phyloP scores from a whole-genome alignment of 1,140 invertebrate species.

The Atta colombica region DNA sequence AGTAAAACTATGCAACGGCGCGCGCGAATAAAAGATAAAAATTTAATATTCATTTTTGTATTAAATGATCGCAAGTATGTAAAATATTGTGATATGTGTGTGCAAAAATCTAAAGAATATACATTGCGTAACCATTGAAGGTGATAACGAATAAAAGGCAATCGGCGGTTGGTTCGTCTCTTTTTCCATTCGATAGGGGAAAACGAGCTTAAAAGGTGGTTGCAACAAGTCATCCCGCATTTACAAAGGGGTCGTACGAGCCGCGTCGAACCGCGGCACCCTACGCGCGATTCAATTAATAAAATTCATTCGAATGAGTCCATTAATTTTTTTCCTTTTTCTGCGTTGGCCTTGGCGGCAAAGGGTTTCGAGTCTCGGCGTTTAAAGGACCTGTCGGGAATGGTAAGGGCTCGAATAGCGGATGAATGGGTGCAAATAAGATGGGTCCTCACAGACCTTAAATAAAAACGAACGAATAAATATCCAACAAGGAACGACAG shows the following conservation, averaged over 20 bases:
- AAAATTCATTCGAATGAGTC: slow-evolving; percentile 84
- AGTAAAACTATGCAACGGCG: not conserved
- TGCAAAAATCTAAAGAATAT: slow-evolving; percentile 33
- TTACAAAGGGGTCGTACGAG: slow-evolving; percentile 68
- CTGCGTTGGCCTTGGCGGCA: slow-evolving; percentile 65
- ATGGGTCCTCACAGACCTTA: slow-evolving; percentile 80
- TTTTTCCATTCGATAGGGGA: slow-evolving; percentile 31
- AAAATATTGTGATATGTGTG: not conserved
- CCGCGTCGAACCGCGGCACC: slow-evolving; percentile 72
- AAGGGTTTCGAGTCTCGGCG: slow-evolving; percentile 78
- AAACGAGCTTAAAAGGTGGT: slow-evolving; percentile 71
- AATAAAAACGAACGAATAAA: slow-evolving; percentile 85
- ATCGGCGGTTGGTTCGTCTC: slow-evolving; percentile 66
- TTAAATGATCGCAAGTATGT: slow-evolving; percentile 14
- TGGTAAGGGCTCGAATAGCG: slow-evolving; percentile 53
- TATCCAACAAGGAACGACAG: slow-evolving; percentile 84
- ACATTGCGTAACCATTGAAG: slow-evolving; percentile 64
- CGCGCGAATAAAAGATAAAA: not conserved
- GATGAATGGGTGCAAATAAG: slow-evolving; percentile 84
- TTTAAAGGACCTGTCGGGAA: slow-evolving; percentile 80
- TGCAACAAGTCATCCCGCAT: slow-evolving; percentile 77
- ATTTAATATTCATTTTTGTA: not conserved
- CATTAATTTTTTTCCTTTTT: slow-evolving; percentile 82
- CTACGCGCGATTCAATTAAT: slow-evolving; percentile 84
- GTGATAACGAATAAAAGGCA: slow-evolving; percentile 74